Evolutionary conservation across 2,113 vertebrate genomes (phyloP).

Genomic region (Centrocercus urophasianus): DNA sequence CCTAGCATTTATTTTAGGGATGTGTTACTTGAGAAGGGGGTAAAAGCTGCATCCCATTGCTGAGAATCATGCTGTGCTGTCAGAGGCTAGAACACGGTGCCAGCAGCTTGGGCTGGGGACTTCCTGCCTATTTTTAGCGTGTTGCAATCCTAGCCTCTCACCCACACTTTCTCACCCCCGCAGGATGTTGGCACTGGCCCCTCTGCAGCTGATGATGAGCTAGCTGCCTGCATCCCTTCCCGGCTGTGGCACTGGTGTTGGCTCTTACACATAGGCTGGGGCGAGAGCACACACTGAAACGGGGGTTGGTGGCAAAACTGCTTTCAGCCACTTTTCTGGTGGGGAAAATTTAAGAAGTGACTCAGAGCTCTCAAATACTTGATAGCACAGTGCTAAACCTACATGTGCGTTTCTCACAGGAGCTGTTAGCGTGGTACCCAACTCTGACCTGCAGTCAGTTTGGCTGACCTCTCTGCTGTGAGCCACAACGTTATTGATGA

Average conservation of each 20-base stretch:
- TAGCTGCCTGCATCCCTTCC: not conserved
- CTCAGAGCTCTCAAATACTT: not conserved
- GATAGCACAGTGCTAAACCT: not conserved
- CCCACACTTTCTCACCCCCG: not conserved
- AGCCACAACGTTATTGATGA: accelerated
- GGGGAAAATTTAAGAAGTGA: not conserved
- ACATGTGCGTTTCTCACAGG: accelerated
- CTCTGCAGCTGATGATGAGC: not conserved
- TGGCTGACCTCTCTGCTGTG: accelerated
- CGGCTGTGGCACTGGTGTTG: accelerated
- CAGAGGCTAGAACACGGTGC: not conserved
- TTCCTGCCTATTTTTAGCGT: constrained; percentile 54
- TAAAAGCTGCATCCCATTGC: not conserved
- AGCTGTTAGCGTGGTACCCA: not conserved
- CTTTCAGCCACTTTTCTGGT: not conserved
- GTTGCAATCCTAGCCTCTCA: not conserved
- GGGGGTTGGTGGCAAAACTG: not conserved
- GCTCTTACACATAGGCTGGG: accelerated
- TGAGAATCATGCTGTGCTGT: not conserved
- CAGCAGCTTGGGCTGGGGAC: not conserved
- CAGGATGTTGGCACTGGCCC: not conserved
- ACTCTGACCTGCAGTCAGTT: accelerated
- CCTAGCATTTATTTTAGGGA: not conserved
- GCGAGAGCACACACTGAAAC: accelerated
- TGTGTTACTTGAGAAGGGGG: not conserved